Evolutionary conservation across 2,797 vertebrate genomes (phyloP), one percentile per base, ranked within the genome.

Genomic region (Leptoclinus maculatus): DNA sequence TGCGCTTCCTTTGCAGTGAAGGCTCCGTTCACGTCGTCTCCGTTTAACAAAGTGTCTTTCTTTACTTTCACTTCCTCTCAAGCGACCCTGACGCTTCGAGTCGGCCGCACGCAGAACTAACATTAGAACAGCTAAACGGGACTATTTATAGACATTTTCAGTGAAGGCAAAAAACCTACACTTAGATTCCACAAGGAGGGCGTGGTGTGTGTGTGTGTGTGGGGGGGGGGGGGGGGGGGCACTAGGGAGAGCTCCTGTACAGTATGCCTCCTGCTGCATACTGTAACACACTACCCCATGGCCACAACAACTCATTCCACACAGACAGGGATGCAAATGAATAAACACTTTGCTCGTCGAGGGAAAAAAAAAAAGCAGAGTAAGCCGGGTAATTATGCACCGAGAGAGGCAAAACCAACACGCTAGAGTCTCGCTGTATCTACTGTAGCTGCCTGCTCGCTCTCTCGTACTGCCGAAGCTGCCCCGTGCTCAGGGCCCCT

Each of bases 191-290:
- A 85, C 58, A 51, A 60, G 54, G 47, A 82, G 49, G 78, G 73
- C 10, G 68, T 74, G 67, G 76, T 76, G 71, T 71, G 68, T 71
- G 71, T 53, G 57, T 79, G 64, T 63, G 58, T 53, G 41, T 43
- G 54, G 39, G 5, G 3, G 23, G 14, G 54, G 27, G 54, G 54
- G 32, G 68, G 76, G 82, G 71, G 75, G 76, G 73, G 76, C 54
- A 76, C 34, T 21, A 66, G 70, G 56, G 68, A 78, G 73, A 71
- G 83, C 82, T 88, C 73, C 79, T 81, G 76, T 66, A 64, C 62
- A 45, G 62, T 45, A 73, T 88, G 84, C 88, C 88, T 90, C 80
- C 88, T 91, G 80, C 84, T 88, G 85, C 82, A 88, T 79, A 87
- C 88, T 82, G 78, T 83, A 83, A 89, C 78, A 86, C 69, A 90